These are phyloP conservation scores for Epizoanthus illoricatus DNA, from an alignment of 92 coral and sea anemone species.

Conservation along the genomic window DNA sequence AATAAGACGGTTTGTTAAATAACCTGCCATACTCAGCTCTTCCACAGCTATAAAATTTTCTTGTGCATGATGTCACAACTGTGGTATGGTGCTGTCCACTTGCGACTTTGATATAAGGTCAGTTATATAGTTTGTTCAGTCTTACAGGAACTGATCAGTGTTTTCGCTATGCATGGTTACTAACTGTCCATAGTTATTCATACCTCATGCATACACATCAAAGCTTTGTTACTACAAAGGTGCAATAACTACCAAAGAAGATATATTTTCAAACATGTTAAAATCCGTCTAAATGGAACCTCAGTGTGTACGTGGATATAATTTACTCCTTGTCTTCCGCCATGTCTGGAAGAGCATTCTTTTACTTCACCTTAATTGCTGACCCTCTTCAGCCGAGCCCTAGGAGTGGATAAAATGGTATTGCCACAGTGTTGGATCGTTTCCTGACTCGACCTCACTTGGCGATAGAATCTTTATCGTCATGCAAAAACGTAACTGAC, in stretches of 20 bases:
- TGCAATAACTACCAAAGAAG: conserved; percentile 93
- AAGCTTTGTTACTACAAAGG: conserved; percentile 76
- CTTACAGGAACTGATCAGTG: conserved; percentile 66
- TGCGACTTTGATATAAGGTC: conserved; percentile 63
- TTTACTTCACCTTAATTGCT: too few species aligned
- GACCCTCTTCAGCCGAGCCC: too few species aligned
- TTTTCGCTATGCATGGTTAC: conserved; percentile 86
- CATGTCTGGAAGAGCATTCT: conserved; percentile 82
- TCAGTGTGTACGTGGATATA: conserved; percentile 77
- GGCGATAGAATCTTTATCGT: conserved; percentile 62
- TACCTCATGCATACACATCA: conserved; percentile 88
- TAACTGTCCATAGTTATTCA: conserved; percentile 97
- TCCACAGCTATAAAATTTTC: conserved; percentile 87
- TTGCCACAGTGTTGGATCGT: conserved; percentile 90
- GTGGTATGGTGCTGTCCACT: conserved; percentile 95
- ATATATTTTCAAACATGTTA: conserved; percentile 72
- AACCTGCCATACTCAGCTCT: conserved; percentile 97
- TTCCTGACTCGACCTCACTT: conserved; percentile 93
- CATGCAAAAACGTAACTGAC: conserved; percentile 70
- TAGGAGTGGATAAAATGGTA: conserved; percentile 76
- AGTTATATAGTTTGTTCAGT: conserved; percentile 63
- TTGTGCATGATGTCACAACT: conserved; percentile 65
- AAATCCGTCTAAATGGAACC: conserved; percentile 69
- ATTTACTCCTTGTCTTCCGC: conserved; percentile 86
- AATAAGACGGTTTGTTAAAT: too few species aligned